Evolutionary conservation across 2,888 invertebrate genomes (phyloP).

Genomic region (Plagodis dolabraria): DNA sequence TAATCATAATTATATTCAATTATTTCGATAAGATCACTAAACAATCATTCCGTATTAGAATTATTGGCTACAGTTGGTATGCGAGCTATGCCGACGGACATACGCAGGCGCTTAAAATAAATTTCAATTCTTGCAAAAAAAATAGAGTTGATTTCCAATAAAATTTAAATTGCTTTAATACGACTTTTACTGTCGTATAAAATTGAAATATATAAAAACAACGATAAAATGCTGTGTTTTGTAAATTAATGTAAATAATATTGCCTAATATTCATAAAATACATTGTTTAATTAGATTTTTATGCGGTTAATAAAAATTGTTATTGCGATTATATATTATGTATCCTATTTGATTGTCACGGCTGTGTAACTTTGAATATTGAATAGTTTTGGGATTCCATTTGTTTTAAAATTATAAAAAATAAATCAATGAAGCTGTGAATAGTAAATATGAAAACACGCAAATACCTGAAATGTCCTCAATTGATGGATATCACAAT

Average conservation of each 20-base stretch:
- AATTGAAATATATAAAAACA: neutral
- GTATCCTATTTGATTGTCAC: no score
- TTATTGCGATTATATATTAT: no score
- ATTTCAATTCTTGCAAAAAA: neutral
- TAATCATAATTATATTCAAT: conserved; percentile 16
- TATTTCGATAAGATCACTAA: conserved; percentile 3
- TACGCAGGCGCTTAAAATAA: neutral
- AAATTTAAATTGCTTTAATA: conserved; percentile 2
- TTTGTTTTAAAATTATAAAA: neutral
- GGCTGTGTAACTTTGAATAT: neutral
- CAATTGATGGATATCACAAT: conserved; percentile 72
- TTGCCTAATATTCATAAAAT: neutral
- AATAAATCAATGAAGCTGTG: neutral
- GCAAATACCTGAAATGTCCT: conserved; percentile 76
- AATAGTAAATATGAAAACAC: conserved; percentile 20
- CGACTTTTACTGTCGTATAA: conserved; percentile 1
- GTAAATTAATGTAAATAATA: conserved; percentile 2
- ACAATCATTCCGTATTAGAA: conserved; percentile 1
- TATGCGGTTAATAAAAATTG: conserved; percentile 1
- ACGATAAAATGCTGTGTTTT: conserved; percentile 1
- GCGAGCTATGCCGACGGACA: conserved; percentile 16
- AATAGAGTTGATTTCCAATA: neutral
- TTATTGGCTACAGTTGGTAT: neutral
- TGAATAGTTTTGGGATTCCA: neutral
- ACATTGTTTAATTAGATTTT: neutral